Evolutionary conservation across 2,113 vertebrate species (phyloP).

Genomic region (Tringa solitaria): DNA sequence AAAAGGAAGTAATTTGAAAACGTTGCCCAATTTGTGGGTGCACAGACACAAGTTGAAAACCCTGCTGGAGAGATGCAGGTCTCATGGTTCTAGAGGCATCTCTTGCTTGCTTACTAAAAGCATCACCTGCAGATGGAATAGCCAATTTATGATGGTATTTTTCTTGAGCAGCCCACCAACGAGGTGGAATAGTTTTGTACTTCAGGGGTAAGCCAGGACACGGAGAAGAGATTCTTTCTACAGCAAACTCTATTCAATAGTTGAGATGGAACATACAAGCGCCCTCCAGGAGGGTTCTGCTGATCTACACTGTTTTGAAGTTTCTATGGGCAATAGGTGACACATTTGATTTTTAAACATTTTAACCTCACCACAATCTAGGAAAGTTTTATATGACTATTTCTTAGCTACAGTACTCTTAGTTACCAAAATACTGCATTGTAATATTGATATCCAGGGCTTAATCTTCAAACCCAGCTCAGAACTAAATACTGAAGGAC

Average conservation of each 20-base stretch:
- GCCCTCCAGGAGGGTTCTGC: neutral
- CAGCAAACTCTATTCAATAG: neutral
- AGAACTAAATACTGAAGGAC: neutral
- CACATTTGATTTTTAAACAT: neutral
- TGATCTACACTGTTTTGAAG: neutral
- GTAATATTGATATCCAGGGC: neutral
- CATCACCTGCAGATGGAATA: neutral
- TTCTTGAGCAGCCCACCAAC: neutral
- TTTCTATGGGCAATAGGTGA: neutral
- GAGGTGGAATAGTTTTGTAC: neutral
- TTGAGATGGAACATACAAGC: neutral
- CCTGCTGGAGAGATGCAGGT: neutral
- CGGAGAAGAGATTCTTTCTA: neutral
- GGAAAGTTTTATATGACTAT: neutral
- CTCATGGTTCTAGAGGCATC: fast-evolving
- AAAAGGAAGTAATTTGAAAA: neutral
- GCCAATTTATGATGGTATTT: neutral
- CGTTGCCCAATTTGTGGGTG: neutral
- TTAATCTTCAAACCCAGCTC: neutral
- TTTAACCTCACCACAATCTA: neutral
- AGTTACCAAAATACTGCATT: neutral
- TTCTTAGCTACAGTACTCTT: neutral
- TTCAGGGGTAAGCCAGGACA: fast-evolving
- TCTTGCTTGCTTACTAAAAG: neutral
- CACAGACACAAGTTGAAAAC: fast-evolving